Conservation (phyloP, 1,140 invertebrate species). For the Drosophila santomea region DNA sequence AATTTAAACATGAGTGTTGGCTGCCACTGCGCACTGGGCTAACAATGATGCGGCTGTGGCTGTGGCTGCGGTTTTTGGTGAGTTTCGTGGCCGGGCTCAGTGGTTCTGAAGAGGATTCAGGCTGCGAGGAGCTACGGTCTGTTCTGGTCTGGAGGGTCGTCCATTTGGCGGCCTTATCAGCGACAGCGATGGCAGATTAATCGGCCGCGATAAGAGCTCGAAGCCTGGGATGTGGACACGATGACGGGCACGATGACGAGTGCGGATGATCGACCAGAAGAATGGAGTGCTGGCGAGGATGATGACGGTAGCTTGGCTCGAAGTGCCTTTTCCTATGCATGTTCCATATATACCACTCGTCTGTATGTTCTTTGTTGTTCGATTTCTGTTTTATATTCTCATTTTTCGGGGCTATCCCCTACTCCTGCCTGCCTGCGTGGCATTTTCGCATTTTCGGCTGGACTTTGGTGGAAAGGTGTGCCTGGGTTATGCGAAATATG, state of each 20-base stretch:
- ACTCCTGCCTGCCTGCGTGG: background rate
- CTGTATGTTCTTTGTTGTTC: conserved; percentile 35
- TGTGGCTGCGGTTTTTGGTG: conserved; percentile 29
- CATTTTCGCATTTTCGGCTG: conserved; percentile 30
- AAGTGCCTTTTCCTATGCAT: conserved; percentile 22
- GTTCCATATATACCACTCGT: background rate
- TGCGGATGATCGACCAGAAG: conserved; percentile 70
- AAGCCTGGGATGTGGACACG: conserved; percentile 45
- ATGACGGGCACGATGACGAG: conserved; percentile 53
- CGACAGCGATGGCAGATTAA: conserved; percentile 75
- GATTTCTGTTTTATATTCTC: conserved; percentile 28
- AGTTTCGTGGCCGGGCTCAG: conserved; percentile 1
- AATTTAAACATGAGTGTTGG: conserved; percentile 83
- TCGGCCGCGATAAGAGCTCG: conserved; percentile 63
- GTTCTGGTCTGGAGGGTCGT: conserved; percentile 38
- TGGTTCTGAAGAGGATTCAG: conserved; percentile 27
- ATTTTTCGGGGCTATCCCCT: conserved; percentile 56
- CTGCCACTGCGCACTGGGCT: conserved; percentile 70
- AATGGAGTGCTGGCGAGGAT: conserved; percentile 51
- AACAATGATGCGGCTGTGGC: conserved; percentile 59
- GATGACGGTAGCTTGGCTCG: conserved; percentile 66
- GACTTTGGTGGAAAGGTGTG: conserved; percentile 68
- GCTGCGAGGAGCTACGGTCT: conserved; percentile 9
- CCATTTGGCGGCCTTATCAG: conserved; percentile 69
- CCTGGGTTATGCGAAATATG: conserved; percentile 81